Conservation (phyloP, 1,140 invertebrate species). For the Scylla paramamosain region DNA sequence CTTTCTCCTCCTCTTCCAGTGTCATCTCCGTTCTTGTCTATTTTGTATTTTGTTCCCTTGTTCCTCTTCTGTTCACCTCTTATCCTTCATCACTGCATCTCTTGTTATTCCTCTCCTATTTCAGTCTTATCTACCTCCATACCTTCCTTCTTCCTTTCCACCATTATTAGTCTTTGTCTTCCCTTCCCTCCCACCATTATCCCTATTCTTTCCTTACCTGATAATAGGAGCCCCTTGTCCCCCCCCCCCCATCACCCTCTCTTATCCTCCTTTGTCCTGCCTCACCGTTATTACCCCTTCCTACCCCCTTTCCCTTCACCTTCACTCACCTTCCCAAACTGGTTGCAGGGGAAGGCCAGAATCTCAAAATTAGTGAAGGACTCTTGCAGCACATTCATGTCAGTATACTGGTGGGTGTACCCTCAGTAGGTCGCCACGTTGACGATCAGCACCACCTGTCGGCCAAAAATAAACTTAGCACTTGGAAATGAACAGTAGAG, state of each 20-base stretch:
- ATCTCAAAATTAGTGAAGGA: slow-evolving; percentile 80
- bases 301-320: background rate
- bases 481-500: too few relatives aligned
- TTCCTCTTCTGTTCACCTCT: too few relatives aligned
- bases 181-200: background rate
- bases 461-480: background rate
- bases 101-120: too few relatives aligned
- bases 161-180: background rate
- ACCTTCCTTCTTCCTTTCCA: too few relatives aligned
- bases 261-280: too few relatives aligned
- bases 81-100: too few relatives aligned
- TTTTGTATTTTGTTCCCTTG: too few relatives aligned
- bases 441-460: slow-evolving; percentile 81
- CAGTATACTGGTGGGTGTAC: slow-evolving; percentile 81
- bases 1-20: background rate
- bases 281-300: too few relatives aligned
- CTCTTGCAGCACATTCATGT: slow-evolving; percentile 81
- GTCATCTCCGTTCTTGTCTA: too few relatives aligned
- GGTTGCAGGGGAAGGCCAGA: slow-evolving; percentile 83
- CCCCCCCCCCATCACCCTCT: too few relatives aligned
- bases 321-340: slow-evolving; percentile 81
- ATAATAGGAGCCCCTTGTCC: too few relatives aligned
- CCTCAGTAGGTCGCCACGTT: slow-evolving; percentile 84
- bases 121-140: too few relatives aligned
- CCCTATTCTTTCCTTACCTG: background rate